These are phyloP conservation scores for Meliscaeva auricollis DNA, from an alignment of 2,888 invertebrate species.

Conservation along the genomic window DNA sequence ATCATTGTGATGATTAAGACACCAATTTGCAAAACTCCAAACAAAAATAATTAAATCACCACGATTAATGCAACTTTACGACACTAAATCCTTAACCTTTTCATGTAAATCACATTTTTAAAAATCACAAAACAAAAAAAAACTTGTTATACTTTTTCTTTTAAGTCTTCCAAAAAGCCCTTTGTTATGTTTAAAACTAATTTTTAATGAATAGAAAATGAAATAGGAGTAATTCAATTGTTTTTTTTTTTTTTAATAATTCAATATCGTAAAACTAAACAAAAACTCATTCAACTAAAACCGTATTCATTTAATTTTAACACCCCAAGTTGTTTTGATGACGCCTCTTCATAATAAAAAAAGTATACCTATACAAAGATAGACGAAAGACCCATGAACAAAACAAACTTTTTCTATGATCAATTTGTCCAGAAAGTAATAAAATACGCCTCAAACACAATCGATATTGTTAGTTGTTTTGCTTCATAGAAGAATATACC, in stretches of 20 bases:
- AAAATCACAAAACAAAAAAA: no score
- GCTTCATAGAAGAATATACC: not conserved
- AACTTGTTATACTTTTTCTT: no score
- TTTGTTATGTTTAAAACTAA: no score
- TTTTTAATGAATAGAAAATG: no score
- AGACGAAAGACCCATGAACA: not conserved
- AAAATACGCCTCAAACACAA: constrained; percentile 44
- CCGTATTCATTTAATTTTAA: not conserved
- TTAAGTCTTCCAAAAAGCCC: no score
- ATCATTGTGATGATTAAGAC: no score
- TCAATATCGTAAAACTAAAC: not conserved
- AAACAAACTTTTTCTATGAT: constrained; percentile 32
- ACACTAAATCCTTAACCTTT: no score
- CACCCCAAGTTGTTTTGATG: not conserved
- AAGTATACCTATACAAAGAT: not conserved
- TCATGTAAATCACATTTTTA: no score
- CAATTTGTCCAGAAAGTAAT: constrained; percentile 2
- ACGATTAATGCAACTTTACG: no score
- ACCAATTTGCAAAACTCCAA: no score
- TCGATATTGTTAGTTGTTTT: constrained; percentile 5
- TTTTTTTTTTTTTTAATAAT: not conserved
- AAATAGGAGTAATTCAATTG: no score
- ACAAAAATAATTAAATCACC: no score
- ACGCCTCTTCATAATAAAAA: constrained; percentile 2
- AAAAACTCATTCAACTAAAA: not conserved